Conservation (phyloP, 2,797 vertebrate species). For the Botia kubotai region DNA sequence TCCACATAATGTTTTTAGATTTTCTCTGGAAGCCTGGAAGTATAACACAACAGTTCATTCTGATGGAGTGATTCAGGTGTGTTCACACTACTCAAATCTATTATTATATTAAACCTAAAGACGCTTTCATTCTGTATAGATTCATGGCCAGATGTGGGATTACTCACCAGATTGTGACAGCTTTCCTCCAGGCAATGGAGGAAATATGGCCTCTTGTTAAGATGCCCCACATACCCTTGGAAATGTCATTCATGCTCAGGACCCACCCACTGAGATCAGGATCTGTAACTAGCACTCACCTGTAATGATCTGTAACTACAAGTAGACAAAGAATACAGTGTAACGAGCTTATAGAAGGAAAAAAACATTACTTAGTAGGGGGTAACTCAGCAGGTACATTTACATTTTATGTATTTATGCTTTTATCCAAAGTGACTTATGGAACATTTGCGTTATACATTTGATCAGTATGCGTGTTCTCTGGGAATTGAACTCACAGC, state of each 20-base stretch:
- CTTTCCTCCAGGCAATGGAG: conserved; percentile 18
- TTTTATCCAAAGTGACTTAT: too few species aligned
- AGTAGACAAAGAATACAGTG: too few species aligned
- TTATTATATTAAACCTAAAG: too few species aligned
- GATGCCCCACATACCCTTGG: conserved; percentile 27
- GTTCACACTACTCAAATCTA: not conserved
- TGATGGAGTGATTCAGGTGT: not conserved
- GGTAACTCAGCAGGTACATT: too few species aligned
- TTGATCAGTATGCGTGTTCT: too few species aligned
- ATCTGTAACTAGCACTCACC: not conserved
- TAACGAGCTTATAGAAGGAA: too few species aligned
- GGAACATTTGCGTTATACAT: too few species aligned
- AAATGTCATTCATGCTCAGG: conserved; percentile 46
- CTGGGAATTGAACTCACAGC: too few species aligned
- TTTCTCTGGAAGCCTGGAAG: not conserved
- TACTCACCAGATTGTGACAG: conserved; percentile 6
- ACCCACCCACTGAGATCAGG: conserved; percentile 32
- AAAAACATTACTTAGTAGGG: too few species aligned
- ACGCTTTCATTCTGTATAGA: too few species aligned
- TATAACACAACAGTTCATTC: not conserved
- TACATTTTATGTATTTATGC: too few species aligned
- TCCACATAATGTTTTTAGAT: too few species aligned
- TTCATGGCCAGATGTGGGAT: conserved; percentile 23
- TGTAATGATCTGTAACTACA: conserved; percentile 42
- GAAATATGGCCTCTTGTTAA: conserved; percentile 35